Base-by-base conservation (phyloP, 1,140 invertebrate species). In the Panagrolaimus sp. region DNA sequence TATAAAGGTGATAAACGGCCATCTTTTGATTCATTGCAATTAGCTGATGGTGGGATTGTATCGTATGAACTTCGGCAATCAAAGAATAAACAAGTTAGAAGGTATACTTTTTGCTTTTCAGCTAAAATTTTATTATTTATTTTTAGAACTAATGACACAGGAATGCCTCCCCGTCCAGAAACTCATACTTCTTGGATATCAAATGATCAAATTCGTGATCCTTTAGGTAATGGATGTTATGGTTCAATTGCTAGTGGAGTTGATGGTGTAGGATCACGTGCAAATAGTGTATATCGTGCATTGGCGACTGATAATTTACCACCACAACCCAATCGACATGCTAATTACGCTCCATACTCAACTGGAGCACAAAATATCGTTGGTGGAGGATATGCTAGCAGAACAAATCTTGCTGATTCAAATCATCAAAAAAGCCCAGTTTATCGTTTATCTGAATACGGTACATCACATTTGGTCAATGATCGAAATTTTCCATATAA, bases 11-110 rank as follows among this genome's bases (percentile, higher is more conserved):
- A 65, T 13, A 79, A 79, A 48, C 48, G 65, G 1, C 23, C 46
- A 25, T 72, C 71, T 46, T 78, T 74, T 45, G 73, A 78, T 45
- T 81, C 76, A 5, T 57, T 78, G 1, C 78, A 78, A 48, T 51
- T 78, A 14, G 69, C 76, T 13, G 76, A 78, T 45, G 77, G 74
- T 9, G 70, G 67, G 13, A 68, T 81, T 23, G 76, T 75, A 13
- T 76, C 71, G 7, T 80, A 80, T 46, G 75, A 78, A 43, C 63
- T 80, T 31, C 69, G 63, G 25, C 23, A 67, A 25, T 75, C 74
- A 63, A 66, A 66, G 11, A 63, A 48, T 57, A 70, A 23, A 48
- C 51, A 46, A 11, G 48, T 63, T 31, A 9, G 27, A 44, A 43
- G 31, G 65, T 20, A 16, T 14, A n/a, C n/a, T 64, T 13, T 31